phyloP scores from a whole-genome alignment of 1,140 invertebrate species.

The Theocolax elegans region DNA sequence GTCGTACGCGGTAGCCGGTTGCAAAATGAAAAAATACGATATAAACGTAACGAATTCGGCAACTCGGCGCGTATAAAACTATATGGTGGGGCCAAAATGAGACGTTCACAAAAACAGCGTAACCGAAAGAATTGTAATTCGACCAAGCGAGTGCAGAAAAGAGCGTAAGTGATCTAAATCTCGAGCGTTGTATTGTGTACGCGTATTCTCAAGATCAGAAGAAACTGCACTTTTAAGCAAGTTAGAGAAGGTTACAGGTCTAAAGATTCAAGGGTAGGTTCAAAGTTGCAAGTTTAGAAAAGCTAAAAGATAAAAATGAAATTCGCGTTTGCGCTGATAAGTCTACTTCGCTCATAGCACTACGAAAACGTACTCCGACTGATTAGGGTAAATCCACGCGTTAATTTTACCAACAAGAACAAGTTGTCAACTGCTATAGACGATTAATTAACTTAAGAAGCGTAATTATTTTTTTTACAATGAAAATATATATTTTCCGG shows the following conservation, averaged over 20 bases:
- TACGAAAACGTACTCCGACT: conserved; percentile 56
- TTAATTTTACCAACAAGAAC: conserved; percentile 59
- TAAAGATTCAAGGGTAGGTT: neutral
- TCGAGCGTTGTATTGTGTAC: conserved; percentile 52
- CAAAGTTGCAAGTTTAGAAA: neutral
- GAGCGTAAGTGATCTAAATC: too few species aligned
- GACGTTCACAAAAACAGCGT: conserved; percentile 48
- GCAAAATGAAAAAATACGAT: too few species aligned
- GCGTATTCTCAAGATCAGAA: conserved; percentile 64
- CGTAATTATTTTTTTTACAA: conserved; percentile 67
- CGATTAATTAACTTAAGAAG: conserved; percentile 66
- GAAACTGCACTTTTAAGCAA: conserved; percentile 52
- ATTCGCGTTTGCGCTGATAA: conserved; percentile 50
- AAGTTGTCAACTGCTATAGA: conserved; percentile 63
- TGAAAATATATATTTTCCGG: conserved; percentile 67
- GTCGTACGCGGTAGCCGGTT: conserved; percentile 11
- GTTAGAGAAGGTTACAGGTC: conserved; percentile 44
- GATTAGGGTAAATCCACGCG: conserved; percentile 59
- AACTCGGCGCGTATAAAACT: conserved; percentile 53
- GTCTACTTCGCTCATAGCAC: conserved; percentile 47
- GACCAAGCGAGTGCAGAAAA: too few species aligned
- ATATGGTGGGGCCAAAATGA: conserved; percentile 60
- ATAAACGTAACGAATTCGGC: conserved; percentile 36
- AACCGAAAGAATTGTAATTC: conserved; percentile 44
- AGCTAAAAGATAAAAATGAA: conserved; percentile 30